These are phyloP conservation scores for Chlorops oryzae DNA, from an alignment of 1,140 invertebrate genomes.

Conservation along the genomic window DNA sequence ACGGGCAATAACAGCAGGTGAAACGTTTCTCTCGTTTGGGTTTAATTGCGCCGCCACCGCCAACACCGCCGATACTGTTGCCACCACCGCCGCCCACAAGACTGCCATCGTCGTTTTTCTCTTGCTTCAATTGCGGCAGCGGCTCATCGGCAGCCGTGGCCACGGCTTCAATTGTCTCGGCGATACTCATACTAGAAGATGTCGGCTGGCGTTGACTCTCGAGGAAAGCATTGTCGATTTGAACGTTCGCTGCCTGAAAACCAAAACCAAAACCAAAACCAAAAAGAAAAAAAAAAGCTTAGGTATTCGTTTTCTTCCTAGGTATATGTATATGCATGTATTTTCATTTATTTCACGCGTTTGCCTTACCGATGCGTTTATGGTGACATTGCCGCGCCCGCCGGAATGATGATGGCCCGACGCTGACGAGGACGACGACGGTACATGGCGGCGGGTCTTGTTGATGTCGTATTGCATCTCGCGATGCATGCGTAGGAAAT, in stretches of 20 bases:
- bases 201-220: slow-evolving; percentile 44
- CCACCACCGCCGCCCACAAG: slow-evolving; percentile 22
- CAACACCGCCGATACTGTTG: slow-evolving; percentile 17
- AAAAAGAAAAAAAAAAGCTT: too few relatives aligned
- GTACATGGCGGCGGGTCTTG: slow-evolving; percentile 54
- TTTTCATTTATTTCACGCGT: not conserved
- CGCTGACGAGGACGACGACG: slow-evolving; percentile 16
- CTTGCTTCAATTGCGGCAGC: slow-evolving; percentile 41
- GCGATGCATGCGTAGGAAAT: slow-evolving; percentile 83
- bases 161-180: slow-evolving; percentile 44
- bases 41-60: slow-evolving; percentile 29
- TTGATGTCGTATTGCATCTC: slow-evolving; percentile 81
- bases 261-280: not conserved
- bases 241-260: slow-evolving; percentile 26
- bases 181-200: slow-evolving; percentile 42
- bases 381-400: slow-evolving; percentile 41
- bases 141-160: slow-evolving; percentile 41
- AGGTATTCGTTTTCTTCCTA: too few relatives aligned
- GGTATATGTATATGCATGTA: too few relatives aligned
- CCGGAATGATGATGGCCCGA: slow-evolving; percentile 20
- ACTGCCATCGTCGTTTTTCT: slow-evolving; percentile 42
- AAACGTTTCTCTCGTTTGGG: slow-evolving; percentile 60
- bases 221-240: slow-evolving; percentile 42
- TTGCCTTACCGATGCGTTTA: slow-evolving; percentile 36
- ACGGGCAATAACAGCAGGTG: slow-evolving; percentile 80